phyloP scores from a whole-genome alignment of 2,113 vertebrate genomes.

The Pedionomus torquatus region DNA sequence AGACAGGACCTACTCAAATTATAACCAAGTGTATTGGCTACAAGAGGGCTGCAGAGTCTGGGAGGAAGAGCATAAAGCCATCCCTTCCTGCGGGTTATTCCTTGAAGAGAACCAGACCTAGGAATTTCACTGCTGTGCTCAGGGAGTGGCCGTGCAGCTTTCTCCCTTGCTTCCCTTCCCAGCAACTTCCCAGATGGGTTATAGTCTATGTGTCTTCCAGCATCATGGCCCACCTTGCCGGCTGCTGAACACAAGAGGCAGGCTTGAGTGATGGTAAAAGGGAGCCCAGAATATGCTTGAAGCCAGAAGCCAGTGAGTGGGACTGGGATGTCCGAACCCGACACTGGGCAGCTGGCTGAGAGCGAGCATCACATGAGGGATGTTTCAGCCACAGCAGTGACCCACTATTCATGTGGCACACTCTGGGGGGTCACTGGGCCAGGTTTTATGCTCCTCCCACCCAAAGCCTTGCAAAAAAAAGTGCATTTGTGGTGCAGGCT shows the following conservation, averaged over 20 bases:
- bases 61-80: neutral
- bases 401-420: neutral
- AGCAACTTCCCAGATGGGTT: neutral
- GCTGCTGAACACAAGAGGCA: neutral
- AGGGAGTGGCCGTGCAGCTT: neutral
- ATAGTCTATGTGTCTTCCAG: neutral
- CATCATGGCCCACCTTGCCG: neutral
- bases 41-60: neutral
- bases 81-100: neutral
- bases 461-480: neutral
- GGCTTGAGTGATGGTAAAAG: neutral
- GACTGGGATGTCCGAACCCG: accelerated
- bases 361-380: neutral
- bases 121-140: neutral
- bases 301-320: neutral
- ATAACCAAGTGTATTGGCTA: neutral
- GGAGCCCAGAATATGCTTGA: neutral
- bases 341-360: neutral
- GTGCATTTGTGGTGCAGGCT: neutral
- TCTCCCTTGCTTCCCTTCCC: neutral
- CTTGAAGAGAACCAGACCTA: neutral
- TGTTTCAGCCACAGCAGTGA: neutral
- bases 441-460: neutral
- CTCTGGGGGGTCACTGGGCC: neutral
- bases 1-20: neutral